phyloP scores from a whole-genome alignment of 2,113 vertebrate genomes.

The Seriola rivoliana region DNA sequence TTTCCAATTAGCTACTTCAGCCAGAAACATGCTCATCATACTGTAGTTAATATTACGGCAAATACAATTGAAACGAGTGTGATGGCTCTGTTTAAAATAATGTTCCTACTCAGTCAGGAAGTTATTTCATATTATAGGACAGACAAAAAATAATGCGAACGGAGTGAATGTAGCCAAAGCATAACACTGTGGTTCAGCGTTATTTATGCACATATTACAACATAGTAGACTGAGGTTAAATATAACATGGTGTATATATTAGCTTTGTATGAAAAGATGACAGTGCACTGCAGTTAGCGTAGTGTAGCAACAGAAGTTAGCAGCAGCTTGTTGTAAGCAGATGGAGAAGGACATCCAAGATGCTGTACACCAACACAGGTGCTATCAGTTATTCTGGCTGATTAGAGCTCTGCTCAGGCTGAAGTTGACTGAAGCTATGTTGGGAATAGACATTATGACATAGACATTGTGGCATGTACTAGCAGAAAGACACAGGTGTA shows the following conservation, averaged over 20 bases:
- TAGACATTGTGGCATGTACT: slow-evolving; percentile 12
- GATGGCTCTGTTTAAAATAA: slow-evolving; percentile 27
- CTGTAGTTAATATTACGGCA: slow-evolving; percentile 28
- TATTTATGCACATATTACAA: not conserved
- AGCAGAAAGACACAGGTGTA: slow-evolving; percentile 8
- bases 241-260: not conserved
- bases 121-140: not conserved
- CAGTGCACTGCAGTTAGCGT: not conserved
- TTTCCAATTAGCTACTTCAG: slow-evolving; percentile 24
- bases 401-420: slow-evolving; percentile 42
- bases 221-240: not conserved
- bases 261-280: not conserved
- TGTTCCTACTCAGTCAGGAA: slow-evolving; percentile 22
- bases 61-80: slow-evolving; percentile 26
- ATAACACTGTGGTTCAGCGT: not conserved
- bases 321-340: slow-evolving; percentile 16
- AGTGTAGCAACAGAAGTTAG: not conserved
- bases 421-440: slow-evolving; percentile 13
- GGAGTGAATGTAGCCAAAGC: not conserved
- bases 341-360: slow-evolving; percentile 14
- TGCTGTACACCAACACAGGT: slow-evolving; percentile 15
- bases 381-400: slow-evolving; percentile 45
- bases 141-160: slow-evolving; percentile 2
- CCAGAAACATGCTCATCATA: slow-evolving; percentile 23
- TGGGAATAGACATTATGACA: slow-evolving; percentile 32